Evolutionary conservation across 2,888 invertebrate genomes (phyloP).

Genomic region (Azorinus chamasolen): DNA sequence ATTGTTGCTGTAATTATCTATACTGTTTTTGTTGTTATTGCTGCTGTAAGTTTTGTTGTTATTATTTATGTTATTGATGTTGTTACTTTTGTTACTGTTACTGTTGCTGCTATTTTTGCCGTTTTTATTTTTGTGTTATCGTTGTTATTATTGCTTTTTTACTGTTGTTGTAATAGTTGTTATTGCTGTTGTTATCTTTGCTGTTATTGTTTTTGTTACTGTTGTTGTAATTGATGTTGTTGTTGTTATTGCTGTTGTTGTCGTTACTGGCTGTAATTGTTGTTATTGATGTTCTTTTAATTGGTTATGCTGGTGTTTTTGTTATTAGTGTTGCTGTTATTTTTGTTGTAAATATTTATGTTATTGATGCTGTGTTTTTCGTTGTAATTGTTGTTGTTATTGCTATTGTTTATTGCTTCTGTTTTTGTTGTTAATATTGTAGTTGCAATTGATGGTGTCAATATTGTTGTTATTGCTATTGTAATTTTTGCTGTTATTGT

Average conservation of each 20-base stretch:
- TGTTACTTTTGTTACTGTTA: no score
- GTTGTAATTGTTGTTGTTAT: background rate
- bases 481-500: background rate
- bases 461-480: no score
- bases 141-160: background rate
- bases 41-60: no score
- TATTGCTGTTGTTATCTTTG: constrained; percentile 1
- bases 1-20: no score
- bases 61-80: no score
- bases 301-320: background rate
- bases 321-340: background rate
- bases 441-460: background rate
- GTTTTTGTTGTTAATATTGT: background rate
- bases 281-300: background rate
- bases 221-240: background rate
- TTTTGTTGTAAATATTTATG: background rate
- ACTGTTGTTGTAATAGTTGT: no score
- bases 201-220: background rate
- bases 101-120: background rate
- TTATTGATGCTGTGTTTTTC: background rate
- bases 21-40: no score
- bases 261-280: background rate
- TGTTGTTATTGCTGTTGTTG: background rate
- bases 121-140: background rate
- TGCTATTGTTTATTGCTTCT: background rate